Evolutionary conservation across 1,140 invertebrate genomes (phyloP).

Genomic region (Ostrea edulis): DNA sequence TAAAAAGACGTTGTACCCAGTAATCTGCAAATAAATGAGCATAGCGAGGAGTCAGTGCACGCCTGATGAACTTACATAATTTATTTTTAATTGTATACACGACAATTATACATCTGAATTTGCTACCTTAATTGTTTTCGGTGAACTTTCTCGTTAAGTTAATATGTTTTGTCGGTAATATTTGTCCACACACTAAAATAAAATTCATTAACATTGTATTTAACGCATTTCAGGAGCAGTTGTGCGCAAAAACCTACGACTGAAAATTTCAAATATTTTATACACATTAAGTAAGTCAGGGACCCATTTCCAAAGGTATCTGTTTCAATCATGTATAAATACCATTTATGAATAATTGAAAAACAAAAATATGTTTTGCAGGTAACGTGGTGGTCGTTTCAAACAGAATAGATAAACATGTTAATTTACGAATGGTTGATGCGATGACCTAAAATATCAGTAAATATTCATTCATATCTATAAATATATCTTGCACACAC

Average conservation of each 20-base stretch:
- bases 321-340: too few species aligned
- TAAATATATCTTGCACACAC: too few species aligned
- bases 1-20: background rate
- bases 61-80: background rate
- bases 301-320: too few species aligned
- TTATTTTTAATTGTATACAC: slow-evolving; percentile 30
- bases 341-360: too few species aligned
- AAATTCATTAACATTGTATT: background rate
- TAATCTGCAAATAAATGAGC: slow-evolving; percentile 14
- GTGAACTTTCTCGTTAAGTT: slow-evolving; percentile 1
- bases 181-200: background rate
- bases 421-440: too few species aligned
- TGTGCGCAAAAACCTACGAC: background rate
- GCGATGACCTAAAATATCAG: too few species aligned
- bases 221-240: background rate
- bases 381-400: too few species aligned
- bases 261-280: too few species aligned
- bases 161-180: slow-evolving; percentile 26
- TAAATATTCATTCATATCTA: too few species aligned
- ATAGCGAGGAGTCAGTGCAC: background rate
- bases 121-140: slow-evolving; percentile 23
- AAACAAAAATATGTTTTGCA: too few species aligned
- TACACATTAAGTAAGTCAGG: too few species aligned
- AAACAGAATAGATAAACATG: too few species aligned
- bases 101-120: background rate